Conservation (phyloP, 2,113 vertebrate genomes). For the Periophthalmus modestus region DNA sequence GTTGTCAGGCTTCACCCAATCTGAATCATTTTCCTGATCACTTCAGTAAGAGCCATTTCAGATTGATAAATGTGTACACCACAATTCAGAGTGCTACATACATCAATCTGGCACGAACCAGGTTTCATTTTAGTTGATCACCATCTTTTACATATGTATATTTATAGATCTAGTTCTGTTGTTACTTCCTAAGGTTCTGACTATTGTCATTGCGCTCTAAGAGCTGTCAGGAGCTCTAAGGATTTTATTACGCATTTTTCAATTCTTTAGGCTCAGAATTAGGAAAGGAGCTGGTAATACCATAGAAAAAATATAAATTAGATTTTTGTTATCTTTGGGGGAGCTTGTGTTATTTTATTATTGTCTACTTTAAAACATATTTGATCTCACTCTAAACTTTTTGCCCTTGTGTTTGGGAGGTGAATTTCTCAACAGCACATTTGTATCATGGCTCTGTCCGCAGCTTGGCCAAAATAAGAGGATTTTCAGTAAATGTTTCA, state of each 20-base stretch:
- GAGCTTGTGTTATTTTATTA: neutral
- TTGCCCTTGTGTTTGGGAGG: conserved; percentile 25
- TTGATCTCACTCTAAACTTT: conserved; percentile 21
- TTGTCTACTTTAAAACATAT: neutral
- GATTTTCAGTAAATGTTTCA: conserved; percentile 71
- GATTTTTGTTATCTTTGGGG: neutral
- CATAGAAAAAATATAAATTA: neutral
- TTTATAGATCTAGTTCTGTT: neutral
- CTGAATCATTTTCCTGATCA: too few species aligned
- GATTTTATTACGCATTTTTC: too few species aligned
- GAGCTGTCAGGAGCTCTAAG: too few species aligned
- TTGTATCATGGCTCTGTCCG: conserved; percentile 44
- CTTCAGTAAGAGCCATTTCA: too few species aligned
- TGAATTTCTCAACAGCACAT: conserved; percentile 57
- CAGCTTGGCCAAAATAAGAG: conserved; percentile 40
- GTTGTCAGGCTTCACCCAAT: too few species aligned
- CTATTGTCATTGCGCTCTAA: too few species aligned
- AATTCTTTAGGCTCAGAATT: too few species aligned
- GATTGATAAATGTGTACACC: too few species aligned
- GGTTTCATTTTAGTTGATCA: too few species aligned
- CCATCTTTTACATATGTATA: neutral
- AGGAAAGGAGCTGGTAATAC: neutral
- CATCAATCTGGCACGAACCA: too few species aligned
- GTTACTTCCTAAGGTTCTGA: neutral
- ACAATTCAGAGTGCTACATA: too few species aligned